Percentiles rank a stretch among this genome's conserved stretches.
Evolutionary conservation across 1,140 invertebrate genomes (phyloP).

Genomic region (Planococcus citri): DNA sequence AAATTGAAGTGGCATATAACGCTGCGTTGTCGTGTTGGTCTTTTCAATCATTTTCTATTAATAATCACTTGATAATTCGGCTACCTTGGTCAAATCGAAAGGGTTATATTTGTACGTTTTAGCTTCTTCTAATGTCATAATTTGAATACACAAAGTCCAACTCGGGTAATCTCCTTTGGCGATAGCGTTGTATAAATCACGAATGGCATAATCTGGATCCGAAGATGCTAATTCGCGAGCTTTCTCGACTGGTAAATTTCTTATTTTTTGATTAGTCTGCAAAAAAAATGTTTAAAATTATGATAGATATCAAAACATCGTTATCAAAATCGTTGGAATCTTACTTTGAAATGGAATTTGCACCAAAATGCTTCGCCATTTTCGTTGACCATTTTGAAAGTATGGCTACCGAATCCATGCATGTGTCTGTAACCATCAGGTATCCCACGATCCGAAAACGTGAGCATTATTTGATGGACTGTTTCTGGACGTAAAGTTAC

Average conservation of each 20-base stretch:
- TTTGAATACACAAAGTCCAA: slow-evolving; percentile 66
- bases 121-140: slow-evolving; percentile 61
- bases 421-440: slow-evolving; percentile 87
- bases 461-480: slow-evolving; percentile 73
- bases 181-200: slow-evolving; percentile 87
- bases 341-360: slow-evolving; percentile 85
- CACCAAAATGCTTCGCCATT: slow-evolving; percentile 66
- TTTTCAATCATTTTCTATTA: no score
- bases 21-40: not conserved
- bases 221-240: slow-evolving; percentile 55
- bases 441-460: slow-evolving; percentile 83
- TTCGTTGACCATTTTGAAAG: slow-evolving; percentile 81
- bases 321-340: not conserved
- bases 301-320: not conserved
- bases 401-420: slow-evolving; percentile 93
- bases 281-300: slow-evolving; percentile 26
- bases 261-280: slow-evolving; percentile 79
- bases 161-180: slow-evolving; percentile 61
- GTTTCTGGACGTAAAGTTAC: slow-evolving; percentile 75
- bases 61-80: no score
- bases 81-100: slow-evolving; percentile 80
- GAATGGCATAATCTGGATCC: slow-evolving; percentile 79
- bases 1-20: not conserved
- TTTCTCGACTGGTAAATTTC: slow-evolving; percentile 59
- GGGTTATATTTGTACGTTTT: slow-evolving; percentile 68